A percentile compares a stretch with the other conserved stretches of the same genome.
Conservation (phyloP, 2,113 vertebrate species). For the Spea multiplicata region DNA sequence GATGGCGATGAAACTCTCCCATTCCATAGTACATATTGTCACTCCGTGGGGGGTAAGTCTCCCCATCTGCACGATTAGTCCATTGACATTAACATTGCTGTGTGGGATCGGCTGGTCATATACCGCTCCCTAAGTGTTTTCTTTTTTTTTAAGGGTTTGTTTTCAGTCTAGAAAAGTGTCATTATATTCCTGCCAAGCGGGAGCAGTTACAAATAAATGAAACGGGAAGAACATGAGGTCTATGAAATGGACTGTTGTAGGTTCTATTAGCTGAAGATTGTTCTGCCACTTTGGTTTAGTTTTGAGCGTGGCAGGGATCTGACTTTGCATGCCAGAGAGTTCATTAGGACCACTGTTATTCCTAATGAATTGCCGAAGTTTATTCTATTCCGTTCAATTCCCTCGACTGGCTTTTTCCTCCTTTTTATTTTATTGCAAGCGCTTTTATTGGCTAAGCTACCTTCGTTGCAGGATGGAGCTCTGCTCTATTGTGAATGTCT, state of each 20-base stretch:
- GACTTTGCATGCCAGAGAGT: conserved; percentile 23
- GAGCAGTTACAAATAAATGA: conserved; percentile 43
- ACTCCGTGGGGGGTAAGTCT: too few relatives aligned
- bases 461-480: conserved; percentile 11
- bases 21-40: too few relatives aligned
- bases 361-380: conserved; percentile 42
- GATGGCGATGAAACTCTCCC: too few relatives aligned
- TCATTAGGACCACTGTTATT: conserved; percentile 42
- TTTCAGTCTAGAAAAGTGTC: conserved; percentile 7
- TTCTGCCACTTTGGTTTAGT: conserved; percentile 44
- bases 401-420: conserved; percentile 16
- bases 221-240: conserved; percentile 35
- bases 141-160: neutral
- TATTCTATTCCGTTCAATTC: conserved; percentile 38
- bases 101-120: too few relatives aligned
- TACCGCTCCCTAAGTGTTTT: neutral
- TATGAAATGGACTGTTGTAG: conserved; percentile 43
- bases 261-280: conserved; percentile 42
- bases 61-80: too few relatives aligned
- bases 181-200: conserved; percentile 36
- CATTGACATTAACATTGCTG: too few relatives aligned
- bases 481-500: conserved; percentile 5
- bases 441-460: conserved; percentile 40
- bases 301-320: conserved; percentile 17
- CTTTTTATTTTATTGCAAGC: neutral